Percentiles rank a stretch among this genome's conserved stretches.
Evolutionary conservation across 2,113 vertebrate species (phyloP).

Genomic region (Rhinoptilus africanus): DNA sequence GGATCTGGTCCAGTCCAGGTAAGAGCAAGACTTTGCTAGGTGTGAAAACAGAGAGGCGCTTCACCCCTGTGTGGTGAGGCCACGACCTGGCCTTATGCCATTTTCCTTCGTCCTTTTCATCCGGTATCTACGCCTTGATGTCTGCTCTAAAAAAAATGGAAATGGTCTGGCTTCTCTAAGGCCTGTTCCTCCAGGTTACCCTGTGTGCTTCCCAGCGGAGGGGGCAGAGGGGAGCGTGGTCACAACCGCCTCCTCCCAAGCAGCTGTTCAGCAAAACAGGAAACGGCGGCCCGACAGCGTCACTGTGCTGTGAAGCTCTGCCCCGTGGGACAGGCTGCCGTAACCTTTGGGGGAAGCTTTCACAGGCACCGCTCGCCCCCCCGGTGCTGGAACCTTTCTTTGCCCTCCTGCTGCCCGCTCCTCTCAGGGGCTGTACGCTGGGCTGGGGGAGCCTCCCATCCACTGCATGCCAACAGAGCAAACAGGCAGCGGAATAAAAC

Average conservation of each 20-base stretch:
- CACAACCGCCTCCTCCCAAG: neutral
- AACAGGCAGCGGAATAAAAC: neutral
- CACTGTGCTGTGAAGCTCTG: neutral
- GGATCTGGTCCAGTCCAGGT: neutral
- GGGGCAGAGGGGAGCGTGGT: neutral
- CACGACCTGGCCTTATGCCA: neutral
- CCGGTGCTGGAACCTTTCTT: neutral
- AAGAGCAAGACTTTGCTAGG: neutral
- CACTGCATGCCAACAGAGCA: neutral
- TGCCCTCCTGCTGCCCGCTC: neutral
- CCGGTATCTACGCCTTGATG: neutral
- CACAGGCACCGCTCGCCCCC: neutral
- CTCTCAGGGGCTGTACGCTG: accelerated
- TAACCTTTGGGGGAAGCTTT: neutral
- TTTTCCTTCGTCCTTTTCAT: neutral
- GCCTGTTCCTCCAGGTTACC: neutral
- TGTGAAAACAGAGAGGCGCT: neutral
- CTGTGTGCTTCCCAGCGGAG: neutral
- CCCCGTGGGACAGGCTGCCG: neutral
- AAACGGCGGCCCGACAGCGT: accelerated
- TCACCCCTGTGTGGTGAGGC: neutral
- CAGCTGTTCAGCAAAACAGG: conserved; percentile 27
- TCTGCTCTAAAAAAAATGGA: neutral
- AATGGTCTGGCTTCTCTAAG: neutral
- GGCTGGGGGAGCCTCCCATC: neutral